Base-by-base conservation (phyloP, 2,113 vertebrate genomes). In the Archocentrus centrarchus region DNA sequence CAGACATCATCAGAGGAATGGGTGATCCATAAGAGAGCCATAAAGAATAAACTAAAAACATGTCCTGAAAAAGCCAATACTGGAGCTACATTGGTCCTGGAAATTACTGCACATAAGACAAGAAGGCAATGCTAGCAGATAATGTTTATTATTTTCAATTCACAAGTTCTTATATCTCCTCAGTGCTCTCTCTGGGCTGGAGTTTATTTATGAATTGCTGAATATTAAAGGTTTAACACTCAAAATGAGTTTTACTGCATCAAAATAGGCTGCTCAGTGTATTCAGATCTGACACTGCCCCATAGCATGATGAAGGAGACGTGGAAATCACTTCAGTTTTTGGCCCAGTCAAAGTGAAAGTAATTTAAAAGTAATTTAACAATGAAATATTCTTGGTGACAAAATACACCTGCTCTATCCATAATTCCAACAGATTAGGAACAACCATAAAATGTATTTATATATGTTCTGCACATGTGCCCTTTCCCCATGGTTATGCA, bases 191-290 rank as follows among this genome's bases (percentile, higher is more conserved):
- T 27, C 14, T 11, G 64, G 22, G 64, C 41, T 70, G 64, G 22
- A 70, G 64, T 27, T 30, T 50, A 70, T 50, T 70, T 70, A 70
- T 50, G 41, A 8, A 7, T 70, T 50, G 41, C 15, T 18, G 41
- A 50, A 70, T 70, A 18, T 70, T 70, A 50, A 41, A 70, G 47
- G 41, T 70, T 70, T 70, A 41, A 68, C 47, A 68, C 15, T 50
- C 27, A 15, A 70, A 50, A 70, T 15, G 9, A 11, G 39, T 11
- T 41, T 68, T 68, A 47, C 41, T 50, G 41, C 50, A 70, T 30
- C 64, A 50, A 70, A 50, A 50, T 18, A 68, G 64, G 22, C 41
- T 30, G 2, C 64, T 50, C 15, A 30, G 24, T 70, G 64, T 41
- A 70, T 30, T 30, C 9, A 3, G 41, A 41, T 10, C 5, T 70